Base-by-base conservation (phyloP, 2,888 invertebrate species). In the Orchesella flavescens region DNA sequence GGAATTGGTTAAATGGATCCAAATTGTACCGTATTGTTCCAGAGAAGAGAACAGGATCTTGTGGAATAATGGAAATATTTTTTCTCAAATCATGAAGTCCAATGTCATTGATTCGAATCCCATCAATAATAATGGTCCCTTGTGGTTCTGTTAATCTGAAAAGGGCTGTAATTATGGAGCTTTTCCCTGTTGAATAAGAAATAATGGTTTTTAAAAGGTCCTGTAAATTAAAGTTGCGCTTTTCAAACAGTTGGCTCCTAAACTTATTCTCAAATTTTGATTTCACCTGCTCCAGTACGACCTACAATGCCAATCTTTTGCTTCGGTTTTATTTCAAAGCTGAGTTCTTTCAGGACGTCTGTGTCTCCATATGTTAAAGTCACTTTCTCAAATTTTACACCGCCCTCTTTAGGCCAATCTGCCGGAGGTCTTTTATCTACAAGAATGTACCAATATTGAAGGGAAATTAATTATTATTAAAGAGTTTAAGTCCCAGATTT, bases 111-210 rank as follows among this genome's bases (percentile, higher is more conserved):
- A 90, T 90, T 83, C 91, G 95, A 68, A 95, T 91, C 68, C 93
- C 95, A 91, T 97, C 97, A 89, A 97, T 96, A 82, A 93, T 90
- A 88, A 97, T 97, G 88, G 93, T 92, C 55, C 97, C 97, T 87
- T 92, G 92, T n/a, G 95, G 93, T 90, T 97, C 97, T 87, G 97
- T 95, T 88, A 97, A 95, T 90, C 97, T 94, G 92, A 97, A 97
- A 57, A 97, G 92, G 0, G 95, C 94, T 69, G 96, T 91, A 5
- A 96, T 96, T 89, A 97, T 92, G 88, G 96, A 96, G 83, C 96
- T 96, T 91, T 97, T 97, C 89, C 97, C 97, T 87, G 96, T 19
- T 21, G 43, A 4, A 46, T 44, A 24, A 68, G 24, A 17, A 4
- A 66, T 17, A n/a, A n/a, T n/a, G n/a, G n/a, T n/a, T n/a, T n/a